Evolutionary conservation across 2,113 vertebrate genomes (phyloP).

Genomic region (Channa maculata): DNA sequence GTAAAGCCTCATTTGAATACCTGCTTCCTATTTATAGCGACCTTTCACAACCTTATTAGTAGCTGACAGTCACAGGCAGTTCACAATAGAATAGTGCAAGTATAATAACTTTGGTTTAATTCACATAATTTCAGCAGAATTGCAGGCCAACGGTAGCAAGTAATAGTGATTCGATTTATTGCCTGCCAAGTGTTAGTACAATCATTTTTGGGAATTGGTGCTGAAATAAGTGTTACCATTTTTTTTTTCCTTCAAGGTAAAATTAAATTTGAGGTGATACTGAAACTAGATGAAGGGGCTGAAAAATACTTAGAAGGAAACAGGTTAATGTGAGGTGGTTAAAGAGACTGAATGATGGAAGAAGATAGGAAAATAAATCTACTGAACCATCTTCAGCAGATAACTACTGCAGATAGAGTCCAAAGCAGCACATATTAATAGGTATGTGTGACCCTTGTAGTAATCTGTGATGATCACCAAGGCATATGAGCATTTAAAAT

Average conservation of each 20-base stretch:
- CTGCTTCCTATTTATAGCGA: neutral
- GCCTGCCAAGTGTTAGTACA: constrained; percentile 7
- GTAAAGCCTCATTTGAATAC: neutral
- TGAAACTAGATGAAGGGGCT: neutral
- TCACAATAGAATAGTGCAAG: neutral
- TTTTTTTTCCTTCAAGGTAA: neutral
- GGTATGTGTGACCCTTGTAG: neutral
- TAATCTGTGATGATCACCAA: too few species aligned
- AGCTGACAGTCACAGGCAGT: too few species aligned
- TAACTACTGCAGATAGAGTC: neutral
- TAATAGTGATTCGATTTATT: constrained; percentile 4
- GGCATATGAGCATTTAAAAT: too few species aligned
- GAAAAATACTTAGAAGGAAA: constrained; percentile 6
- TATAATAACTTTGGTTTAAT: constrained; percentile 13
- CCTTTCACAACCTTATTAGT: too few species aligned
- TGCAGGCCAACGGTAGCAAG: neutral
- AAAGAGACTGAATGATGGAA: neutral
- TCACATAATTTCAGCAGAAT: neutral
- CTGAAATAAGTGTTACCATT: neutral
- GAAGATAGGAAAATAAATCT: constrained; percentile 8
- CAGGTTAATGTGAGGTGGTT: constrained; percentile 6
- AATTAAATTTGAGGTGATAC: constrained; percentile 19
- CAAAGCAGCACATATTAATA: neutral
- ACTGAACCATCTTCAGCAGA: neutral
- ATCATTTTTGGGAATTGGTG: constrained; percentile 10